These are phyloP conservation scores for Amorpha juglandis DNA, from an alignment of 2,888 invertebrate genomes.

Conservation along the genomic window DNA sequence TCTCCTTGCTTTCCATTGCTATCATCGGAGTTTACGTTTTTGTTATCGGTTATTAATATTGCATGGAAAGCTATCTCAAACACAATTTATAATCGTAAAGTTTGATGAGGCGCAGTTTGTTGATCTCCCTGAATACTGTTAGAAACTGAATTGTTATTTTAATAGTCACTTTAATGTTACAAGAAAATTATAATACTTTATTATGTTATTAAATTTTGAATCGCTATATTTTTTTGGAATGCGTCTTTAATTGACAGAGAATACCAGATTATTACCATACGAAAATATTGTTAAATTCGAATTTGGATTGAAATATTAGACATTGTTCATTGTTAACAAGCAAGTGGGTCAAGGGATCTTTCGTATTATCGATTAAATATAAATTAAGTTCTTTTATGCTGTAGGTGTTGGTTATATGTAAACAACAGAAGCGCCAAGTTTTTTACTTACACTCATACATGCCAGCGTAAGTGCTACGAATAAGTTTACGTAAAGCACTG, in stretches of 20 bases:
- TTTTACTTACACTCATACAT: constrained; percentile 43
- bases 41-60: constrained; percentile 47
- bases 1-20: constrained; percentile 59
- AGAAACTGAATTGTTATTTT: constrained; percentile 41
- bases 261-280: not conserved
- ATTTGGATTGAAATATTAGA: not conserved
- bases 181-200: not conserved
- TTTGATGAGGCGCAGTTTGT: constrained; percentile 31
- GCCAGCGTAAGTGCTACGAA: constrained; percentile 42
- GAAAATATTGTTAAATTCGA: not conserved
- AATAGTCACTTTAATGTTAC: constrained; percentile 30
- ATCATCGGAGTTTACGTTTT: constrained; percentile 49
- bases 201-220: not conserved
- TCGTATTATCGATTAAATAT: not conserved
- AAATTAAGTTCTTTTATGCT: not conserved
- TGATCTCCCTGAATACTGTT: constrained; percentile 37
- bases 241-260: not conserved
- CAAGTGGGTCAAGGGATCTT: no score
- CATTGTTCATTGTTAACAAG: no score
- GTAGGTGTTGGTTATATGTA: not conserved
- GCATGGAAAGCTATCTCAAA: constrained; percentile 27
- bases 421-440: constrained; percentile 30
- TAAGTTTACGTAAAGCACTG: constrained; percentile 54
- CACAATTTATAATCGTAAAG: constrained; percentile 31
- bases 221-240: not conserved